Evolutionary conservation across 2,797 vertebrate species (phyloP), one percentile per base, ranked within the genome.

Genomic region (Phoxinus dragarum): DNA sequence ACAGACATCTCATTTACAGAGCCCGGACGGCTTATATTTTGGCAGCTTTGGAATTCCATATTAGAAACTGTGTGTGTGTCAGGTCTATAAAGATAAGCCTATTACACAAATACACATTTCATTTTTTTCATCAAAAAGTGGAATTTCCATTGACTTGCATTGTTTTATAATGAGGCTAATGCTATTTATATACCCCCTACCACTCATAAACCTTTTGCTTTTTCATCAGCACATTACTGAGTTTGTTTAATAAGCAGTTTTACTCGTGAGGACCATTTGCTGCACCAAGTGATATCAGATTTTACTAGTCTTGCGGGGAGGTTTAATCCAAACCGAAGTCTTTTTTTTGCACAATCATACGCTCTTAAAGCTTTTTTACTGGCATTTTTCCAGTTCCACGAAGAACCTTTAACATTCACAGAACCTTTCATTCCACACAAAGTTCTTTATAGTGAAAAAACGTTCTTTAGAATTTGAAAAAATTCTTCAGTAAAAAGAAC

Each of bases 1-100:
- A 89, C 47, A 7, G 19, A 77, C 38, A 27, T 82, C 73, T 81
- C 38, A 76, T 69, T 81, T 77, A 76, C 17, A 11, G 36, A 40
- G 11, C 56, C 56, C 64, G 31, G 75, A 44, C 67, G 44, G 6
- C 3, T 23, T 47, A 3, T 44, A 44, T 44, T 44, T 17, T 49
- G 47, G 47, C 47, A 49, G 47, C 47, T 49, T 49, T 17, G 47
- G 47, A 49, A 49, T 49, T 49, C 47, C 14, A 49, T 49, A 49
- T 17, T 49, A 10, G 36, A 23, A 69, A 44, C 36, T 8, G 38
- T 69, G 42, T 64, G 27, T 64, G n/a, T 81, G 72, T 23, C 19
- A 75, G 47, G 47, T 4, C 49, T 16, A 54, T 23, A 38, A 56
- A 38, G 52, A 38, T 38, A 21, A 19, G 52, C 7, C 6, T 54